Base-by-base conservation (phyloP, 1,140 invertebrate species). In the Saccostrea cuccullata region DNA sequence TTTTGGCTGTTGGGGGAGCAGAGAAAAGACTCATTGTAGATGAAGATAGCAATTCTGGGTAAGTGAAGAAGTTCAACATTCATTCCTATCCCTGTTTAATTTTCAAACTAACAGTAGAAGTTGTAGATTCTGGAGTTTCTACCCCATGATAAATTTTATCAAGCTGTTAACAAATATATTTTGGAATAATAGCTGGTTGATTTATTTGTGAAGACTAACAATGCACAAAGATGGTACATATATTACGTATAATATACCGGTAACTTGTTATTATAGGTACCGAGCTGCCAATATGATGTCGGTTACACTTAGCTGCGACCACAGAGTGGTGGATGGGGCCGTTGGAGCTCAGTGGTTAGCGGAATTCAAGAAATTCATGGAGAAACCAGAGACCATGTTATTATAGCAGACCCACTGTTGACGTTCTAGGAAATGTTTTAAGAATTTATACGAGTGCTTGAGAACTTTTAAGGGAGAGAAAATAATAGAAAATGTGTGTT, bases 311-410 rank as follows among this genome's bases (percentile, higher is more conserved):
- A 97, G 96, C 91, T 97, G 97, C 94, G 97, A 97, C 93, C 97
- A 97, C 91, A 94, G 97, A 60, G 96, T 97, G n/a, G 96, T 97
- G 15, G 97, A 97, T 93, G 97, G 97, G 5, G 97, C 97, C 40
- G 96, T 97, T 20, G 97, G 97, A 47, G 97, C 97, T 3, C 95
- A 96, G 89, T 97, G 97, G 97, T 93, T 97, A 82, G 92, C 95
- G 47, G 95, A 96, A 88, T 97, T 97, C 94, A 96, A 96, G 89
- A 95, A 95, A 91, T 96, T 95, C 89, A 91, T 97, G 86, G 96
- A 97, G 91, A 95, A 96, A 90, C 97, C 97, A 30, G 94, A 96
- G 30, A 96, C 96, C 9, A 97, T 97, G 97, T 93, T 97, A 47
- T 93, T 97, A 90, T 97, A 96, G 82, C 70, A 77, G 26, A 47